These are phyloP conservation scores for Chionomys nivalis DNA, from an alignment of 2,113 vertebrate genomes.

Conservation along the genomic window DNA sequence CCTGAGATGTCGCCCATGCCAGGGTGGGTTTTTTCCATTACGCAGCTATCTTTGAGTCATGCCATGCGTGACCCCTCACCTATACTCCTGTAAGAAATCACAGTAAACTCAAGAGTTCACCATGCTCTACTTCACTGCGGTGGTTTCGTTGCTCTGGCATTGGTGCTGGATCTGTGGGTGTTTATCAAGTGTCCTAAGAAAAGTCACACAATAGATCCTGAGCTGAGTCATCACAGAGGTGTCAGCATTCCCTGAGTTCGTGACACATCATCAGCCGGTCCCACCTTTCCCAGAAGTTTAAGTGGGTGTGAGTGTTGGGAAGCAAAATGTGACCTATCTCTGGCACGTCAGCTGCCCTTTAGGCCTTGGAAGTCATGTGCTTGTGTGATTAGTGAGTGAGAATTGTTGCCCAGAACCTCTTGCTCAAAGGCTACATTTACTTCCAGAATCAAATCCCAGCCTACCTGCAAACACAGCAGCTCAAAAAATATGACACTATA, in stretches of 20 bases:
- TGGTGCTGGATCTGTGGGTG: not conserved
- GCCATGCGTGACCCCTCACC: not conserved
- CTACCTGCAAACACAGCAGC: not conserved
- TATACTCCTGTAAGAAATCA: not conserved
- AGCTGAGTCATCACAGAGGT: not conserved
- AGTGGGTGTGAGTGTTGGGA: not conserved
- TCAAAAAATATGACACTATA: not conserved
- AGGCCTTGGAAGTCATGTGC: rapidly evolving
- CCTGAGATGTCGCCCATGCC: not conserved
- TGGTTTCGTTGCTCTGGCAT: not conserved
- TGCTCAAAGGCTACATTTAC: not conserved
- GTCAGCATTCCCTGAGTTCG: not conserved
- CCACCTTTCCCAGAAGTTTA: not conserved
- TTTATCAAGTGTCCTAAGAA: not conserved
- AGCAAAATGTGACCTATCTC: not conserved
- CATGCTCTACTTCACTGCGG: too few species aligned
- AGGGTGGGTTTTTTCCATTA: not conserved
- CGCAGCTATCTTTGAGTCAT: too few species aligned
- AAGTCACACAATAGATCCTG: not conserved
- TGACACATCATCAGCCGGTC: not conserved
- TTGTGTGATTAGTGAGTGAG: not conserved
- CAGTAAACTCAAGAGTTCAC: not conserved
- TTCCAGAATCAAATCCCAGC: not conserved
- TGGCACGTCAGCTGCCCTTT: too few species aligned
- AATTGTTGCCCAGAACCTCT: not conserved